A percentile compares a stretch with the other conserved stretches of the same genome.
Evolutionary conservation across 2,113 vertebrate species (phyloP).

Genomic region (Malurus alboscapulatus): DNA sequence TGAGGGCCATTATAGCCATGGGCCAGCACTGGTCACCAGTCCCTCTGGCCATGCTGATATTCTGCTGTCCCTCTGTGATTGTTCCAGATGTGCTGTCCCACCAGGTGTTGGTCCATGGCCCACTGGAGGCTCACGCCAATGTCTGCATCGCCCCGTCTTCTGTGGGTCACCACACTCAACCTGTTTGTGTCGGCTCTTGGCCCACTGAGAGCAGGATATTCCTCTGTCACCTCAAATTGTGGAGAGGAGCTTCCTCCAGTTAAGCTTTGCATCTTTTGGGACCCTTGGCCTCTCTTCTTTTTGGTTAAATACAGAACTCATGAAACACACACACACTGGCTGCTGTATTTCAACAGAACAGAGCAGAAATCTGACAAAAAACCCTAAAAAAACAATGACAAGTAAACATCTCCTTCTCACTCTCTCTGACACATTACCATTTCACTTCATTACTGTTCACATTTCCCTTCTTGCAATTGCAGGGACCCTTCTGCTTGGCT

Average conservation of each 20-base stretch:
- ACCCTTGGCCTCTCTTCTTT: not conserved
- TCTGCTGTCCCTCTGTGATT: rapidly evolving
- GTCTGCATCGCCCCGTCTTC: not conserved
- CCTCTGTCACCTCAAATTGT: not conserved
- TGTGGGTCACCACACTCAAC: rapidly evolving
- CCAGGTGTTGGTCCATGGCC: not conserved
- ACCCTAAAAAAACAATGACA: not conserved
- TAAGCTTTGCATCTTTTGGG: not conserved
- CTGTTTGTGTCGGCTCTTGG: not conserved
- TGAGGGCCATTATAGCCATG: not conserved
- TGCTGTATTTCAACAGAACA: not conserved
- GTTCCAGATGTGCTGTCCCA: not conserved
- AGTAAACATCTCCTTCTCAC: not conserved
- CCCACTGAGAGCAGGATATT: rapidly evolving
- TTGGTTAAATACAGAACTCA: not conserved
- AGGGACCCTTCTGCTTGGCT: not conserved
- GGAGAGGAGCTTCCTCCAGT: not conserved
- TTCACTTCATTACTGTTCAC: not conserved
- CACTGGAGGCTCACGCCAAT: not conserved
- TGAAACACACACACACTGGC: not conserved
- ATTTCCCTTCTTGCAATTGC: not conserved
- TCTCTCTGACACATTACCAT: not conserved
- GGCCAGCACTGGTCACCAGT: not conserved
- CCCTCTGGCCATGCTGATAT: not conserved
- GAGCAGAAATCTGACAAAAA: not conserved